A percentile compares a stretch with the other conserved stretches of the same genome.
phyloP scores from a whole-genome alignment of 2,888 invertebrate genomes.

The Amphimallon solstitiale region DNA sequence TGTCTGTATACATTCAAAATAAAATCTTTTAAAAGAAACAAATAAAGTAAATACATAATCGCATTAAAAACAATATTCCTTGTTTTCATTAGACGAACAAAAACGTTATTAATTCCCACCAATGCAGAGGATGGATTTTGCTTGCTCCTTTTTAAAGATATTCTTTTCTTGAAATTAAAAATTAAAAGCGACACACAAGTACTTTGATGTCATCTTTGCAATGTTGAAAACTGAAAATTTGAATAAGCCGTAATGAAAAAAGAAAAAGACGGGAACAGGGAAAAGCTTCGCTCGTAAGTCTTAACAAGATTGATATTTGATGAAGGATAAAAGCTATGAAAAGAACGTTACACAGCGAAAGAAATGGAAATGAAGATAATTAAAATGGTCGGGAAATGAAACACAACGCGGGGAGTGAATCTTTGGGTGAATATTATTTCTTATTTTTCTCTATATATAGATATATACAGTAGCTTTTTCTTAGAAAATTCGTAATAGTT shows the following conservation, averaged over 20 bases:
- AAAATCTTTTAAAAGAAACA: too few species aligned
- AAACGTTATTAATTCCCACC: conserved; percentile 5
- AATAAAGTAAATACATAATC: too few species aligned
- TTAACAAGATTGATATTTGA: conserved; percentile 58
- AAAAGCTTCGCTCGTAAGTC: conserved; percentile 46
- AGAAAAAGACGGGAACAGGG: conserved; percentile 44
- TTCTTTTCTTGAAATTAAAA: conserved; percentile 43
- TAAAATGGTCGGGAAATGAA: conserved; percentile 53
- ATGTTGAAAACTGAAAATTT: conserved; percentile 45
- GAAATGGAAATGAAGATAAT: conserved; percentile 59
- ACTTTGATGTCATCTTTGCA: conserved; percentile 51
- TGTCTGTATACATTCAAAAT: too few species aligned
- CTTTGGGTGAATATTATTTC: not conserved
- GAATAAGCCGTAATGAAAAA: conserved; percentile 55
- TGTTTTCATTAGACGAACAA: not conserved
- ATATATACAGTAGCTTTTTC: too few species aligned
- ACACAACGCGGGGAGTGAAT: conserved; percentile 22
- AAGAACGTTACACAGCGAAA: conserved; percentile 54
- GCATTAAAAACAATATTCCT: too few species aligned
- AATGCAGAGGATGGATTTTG: not conserved
- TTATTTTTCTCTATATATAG: conserved; percentile 25
- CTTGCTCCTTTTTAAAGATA: not conserved
- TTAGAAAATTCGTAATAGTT: too few species aligned
- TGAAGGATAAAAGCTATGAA: conserved; percentile 58
- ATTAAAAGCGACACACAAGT: conserved; percentile 41